Evolutionary conservation across 2,797 vertebrate genomes (phyloP), one percentile per base, ranked within the genome.

Genomic region (Sebastes alutus): DNA sequence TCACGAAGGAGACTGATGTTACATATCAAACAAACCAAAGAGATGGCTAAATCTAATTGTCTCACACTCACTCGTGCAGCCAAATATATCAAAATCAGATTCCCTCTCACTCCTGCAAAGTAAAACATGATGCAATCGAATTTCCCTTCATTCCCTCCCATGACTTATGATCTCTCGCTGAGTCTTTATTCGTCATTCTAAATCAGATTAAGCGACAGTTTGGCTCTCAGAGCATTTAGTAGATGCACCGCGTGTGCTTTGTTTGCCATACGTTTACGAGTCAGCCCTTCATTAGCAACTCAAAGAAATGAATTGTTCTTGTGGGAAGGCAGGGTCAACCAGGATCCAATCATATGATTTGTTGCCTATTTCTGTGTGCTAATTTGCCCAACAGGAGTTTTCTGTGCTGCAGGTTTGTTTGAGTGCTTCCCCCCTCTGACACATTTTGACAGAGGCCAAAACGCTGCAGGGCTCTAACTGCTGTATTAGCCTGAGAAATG

Each of bases 1-100:
- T 94, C 95, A 94, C 71, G 6, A 87, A 85, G 91, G 90, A 95
- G 94, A 94, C 92, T 93, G 93, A 95, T 95, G 93, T 95, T 95
- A 93, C 94, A 92, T 94, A 95, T 95, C 92, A 95, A 95, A 94
- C 94, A 94, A 95, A 93, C 90, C 92, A 91, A 92, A 95, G 90
- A 94, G 95, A 95, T 94, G 42, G 60, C 87, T 94, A 96, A 96
- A 96, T 94, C 89, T 70, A 93, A 95, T 96, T 94, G 89, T 91
- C 88, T 78, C 86, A 91, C 94, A 94, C 94, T 96, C 86, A 92
- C 92, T 93, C 89, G 63, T 65, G 68, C 82, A 89, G 93, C 92
- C 93, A 94, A 94, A 96, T 94, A 93, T 95, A 95, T 94, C 94
- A 93, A 95, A 96, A 96, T 96, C 93, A 88, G 91, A 96, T 96